Evolutionary conservation across 2,113 vertebrate species (phyloP), one percentile per base, ranked within the genome.

Genomic region (Neodon shergylaensis): DNA sequence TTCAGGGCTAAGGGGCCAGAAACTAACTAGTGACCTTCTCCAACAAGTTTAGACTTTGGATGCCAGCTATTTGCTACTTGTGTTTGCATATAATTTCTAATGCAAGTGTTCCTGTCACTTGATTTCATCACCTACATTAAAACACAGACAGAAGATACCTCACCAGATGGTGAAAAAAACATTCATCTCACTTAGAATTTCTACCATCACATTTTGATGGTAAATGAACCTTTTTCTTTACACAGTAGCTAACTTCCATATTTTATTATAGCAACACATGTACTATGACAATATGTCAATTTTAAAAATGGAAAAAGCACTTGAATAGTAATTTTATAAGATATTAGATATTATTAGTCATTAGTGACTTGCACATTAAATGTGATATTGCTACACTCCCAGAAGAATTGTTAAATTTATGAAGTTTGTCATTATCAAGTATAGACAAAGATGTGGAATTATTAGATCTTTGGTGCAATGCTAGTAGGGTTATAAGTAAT

Each of bases 281-380:
- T 54, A 88, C 33, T 49, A 81, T 81, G 49, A n/a, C 39, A 72
- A 12, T 52, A 88, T 54, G 16, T 13, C 3, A 85, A 33, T 33
- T 86, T 81, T 72, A 96, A 70, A 33, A 92, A 49, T 66, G 13
- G 12, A 14, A 49, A 58, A 92, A 92, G 72, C 0, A 52, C 33
- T 91, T 86, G 9, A 95, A 52, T 11, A 88, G 14, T 95, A 49
- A 93, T 36, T 90, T 94, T 87, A 26, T 28, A 42, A 83, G 12
- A 1, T 66, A 0, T 5, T 63, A 44, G 63, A 47, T 14, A 42
- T 84, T 73, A 17, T 58, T 90, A n/a, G 13, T 91, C 13, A 79
- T 86, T 92, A 86, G 61, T 33, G 12, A 92, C 87, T 88, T 85
- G 5, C 1, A 33, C 2, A 70, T 88, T 79, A 81, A 88, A 26